phyloP scores from a whole-genome alignment of 30 jellyfish, hydroid and myxozoan genomes.

The Aurelia coerulea region DNA sequence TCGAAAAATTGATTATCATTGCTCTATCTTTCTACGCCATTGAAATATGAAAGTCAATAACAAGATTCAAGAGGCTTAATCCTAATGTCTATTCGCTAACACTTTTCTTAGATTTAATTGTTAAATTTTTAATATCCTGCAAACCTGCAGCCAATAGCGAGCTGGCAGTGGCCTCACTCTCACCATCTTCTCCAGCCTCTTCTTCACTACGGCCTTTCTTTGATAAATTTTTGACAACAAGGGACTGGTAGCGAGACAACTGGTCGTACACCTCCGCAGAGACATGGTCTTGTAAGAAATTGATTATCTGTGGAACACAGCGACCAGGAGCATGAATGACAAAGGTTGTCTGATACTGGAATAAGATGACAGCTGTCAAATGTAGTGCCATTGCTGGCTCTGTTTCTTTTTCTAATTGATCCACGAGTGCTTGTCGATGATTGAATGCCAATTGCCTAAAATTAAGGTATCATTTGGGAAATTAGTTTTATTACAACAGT shows the following conservation, averaged over 20 bases:
- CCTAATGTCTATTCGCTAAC: not conserved
- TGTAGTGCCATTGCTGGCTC: conserved; percentile 97
- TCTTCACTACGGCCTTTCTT: not conserved
- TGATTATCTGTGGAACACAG: conserved; percentile 82
- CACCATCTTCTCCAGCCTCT: conserved; percentile 44
- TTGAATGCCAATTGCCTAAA: conserved; percentile 83
- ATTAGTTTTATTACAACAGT: too few species aligned
- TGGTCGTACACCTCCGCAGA: conserved; percentile 49
- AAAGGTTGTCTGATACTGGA: conserved; percentile 59
- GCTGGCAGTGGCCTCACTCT: conserved; percentile 39
- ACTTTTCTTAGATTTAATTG: conserved; percentile 41
- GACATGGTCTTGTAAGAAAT: conserved; percentile 53
- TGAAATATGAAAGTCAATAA: too few species aligned
- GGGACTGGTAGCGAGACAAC: conserved; percentile 76
- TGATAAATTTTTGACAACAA: conserved; percentile 71
- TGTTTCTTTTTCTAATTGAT: conserved; percentile 76
- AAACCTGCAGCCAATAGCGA: conserved; percentile 67
- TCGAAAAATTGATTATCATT: too few species aligned
- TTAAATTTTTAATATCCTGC: conserved; percentile 54
- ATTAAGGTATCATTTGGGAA: not conserved
- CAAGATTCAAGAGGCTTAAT: too few species aligned
- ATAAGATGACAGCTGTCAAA: conserved; percentile 63
- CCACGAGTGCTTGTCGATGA: conserved; percentile 85
- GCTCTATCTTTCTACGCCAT: too few species aligned
- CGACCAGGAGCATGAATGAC: conserved; percentile 92